Evolutionary conservation across 2,888 invertebrate genomes (phyloP), one percentile per base, ranked within the genome.

Genomic region (Ceramica pisi): DNA sequence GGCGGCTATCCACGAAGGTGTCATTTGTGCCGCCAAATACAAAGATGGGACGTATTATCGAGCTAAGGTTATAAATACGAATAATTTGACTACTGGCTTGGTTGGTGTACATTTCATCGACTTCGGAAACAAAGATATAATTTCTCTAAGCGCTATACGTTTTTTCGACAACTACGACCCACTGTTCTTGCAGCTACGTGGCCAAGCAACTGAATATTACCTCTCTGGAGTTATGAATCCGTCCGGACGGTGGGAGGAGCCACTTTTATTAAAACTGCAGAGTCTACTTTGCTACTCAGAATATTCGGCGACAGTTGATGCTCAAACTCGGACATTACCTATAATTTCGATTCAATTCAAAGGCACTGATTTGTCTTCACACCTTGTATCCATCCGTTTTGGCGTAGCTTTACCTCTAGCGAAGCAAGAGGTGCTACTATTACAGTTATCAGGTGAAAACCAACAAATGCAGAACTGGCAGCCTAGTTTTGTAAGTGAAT

Each of bases 51-150:
- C 95, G 16, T 97, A 97, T 89, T 97, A 97, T 87, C 94, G 98
- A 84, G 97, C 97, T 12, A 96, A 96, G 88, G 95, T 97, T 61
- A 93, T 96, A 60, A 96, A 93, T 72, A 91, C 95, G 14, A 88
- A 93, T 23, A 94, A 90, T 84, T 85, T 97, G 60, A 87, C 93
- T 6, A 95, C 95, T 74, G 97, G 96, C 26, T 92, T 96, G 67
- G 96, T 97, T 62, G 96, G 97, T 81, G 97, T 97, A n/a, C 96
- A 96, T 71, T 97, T 97, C 82, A 95, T 97, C 46, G 97, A 97
- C 88, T 97, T 96, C 85, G 97, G 97, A 57, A 97, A 97, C 86
- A 96, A 94, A 80, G 97, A 97, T 82, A 90, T 96, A 19, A 96
- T 98, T 70, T 96, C 97, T 23, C 89, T 96, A 65, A 95, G 94